A percentile compares a stretch with the other conserved stretches of the same genome.
phyloP scores from a whole-genome alignment of 2,113 vertebrate species.

The Catharus fuscescens region DNA sequence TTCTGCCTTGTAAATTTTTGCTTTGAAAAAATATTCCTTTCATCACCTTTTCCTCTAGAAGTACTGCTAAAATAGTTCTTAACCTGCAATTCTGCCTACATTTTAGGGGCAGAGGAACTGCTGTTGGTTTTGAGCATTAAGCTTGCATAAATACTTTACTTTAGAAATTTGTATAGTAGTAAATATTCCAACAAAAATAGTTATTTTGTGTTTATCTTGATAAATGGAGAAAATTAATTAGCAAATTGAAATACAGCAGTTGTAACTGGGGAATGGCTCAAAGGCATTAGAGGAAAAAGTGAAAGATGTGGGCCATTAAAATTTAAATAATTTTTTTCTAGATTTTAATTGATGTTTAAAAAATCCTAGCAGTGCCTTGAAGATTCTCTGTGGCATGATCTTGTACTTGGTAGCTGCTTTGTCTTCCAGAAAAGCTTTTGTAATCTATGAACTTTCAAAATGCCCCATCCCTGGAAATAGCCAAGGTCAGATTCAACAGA shows the following conservation, averaged over 20 bases:
- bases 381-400: background rate
- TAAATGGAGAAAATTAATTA: background rate
- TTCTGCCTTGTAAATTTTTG: background rate
- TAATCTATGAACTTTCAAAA: background rate
- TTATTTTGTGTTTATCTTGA: background rate
- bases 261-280: background rate
- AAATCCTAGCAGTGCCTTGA: slow-evolving; percentile 29
- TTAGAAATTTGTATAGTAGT: background rate
- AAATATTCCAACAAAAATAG: background rate
- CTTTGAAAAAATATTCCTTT: background rate
- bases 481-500: background rate
- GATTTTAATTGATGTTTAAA: slow-evolving; percentile 16
- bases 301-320: background rate
- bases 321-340: background rate
- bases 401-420: background rate
- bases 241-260: background rate
- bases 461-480: background rate
- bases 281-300: background rate
- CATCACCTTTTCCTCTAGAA: background rate
- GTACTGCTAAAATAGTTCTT: background rate
- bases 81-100: background rate
- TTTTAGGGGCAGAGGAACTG: background rate
- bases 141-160: background rate
- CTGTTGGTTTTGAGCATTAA: background rate
- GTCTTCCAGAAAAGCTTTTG: slow-evolving; percentile 30